Conservation (phyloP, 2,888 invertebrate species). For the Parnassius smintheus region DNA sequence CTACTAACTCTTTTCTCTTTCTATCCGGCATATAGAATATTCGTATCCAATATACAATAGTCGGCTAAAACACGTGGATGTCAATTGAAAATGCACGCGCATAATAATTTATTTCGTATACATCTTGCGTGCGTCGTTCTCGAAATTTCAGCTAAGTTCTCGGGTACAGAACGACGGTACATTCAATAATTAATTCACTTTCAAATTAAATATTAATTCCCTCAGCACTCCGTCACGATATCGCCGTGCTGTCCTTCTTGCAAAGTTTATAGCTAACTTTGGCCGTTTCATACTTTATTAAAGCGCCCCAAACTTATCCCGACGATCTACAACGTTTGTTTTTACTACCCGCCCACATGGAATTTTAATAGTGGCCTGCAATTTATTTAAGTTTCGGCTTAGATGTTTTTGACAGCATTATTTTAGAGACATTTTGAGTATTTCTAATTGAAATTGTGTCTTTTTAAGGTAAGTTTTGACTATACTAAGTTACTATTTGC, state of each 20-base stretch:
- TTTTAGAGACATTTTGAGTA: too few species aligned
- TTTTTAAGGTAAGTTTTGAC: too few species aligned
- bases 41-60: too few species aligned
- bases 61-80: too few species aligned
- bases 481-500: too few species aligned
- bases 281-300: conserved; percentile 22
- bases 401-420: background rate
- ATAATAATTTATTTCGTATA: too few species aligned
- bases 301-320: conserved; percentile 7
- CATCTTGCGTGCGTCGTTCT: too few species aligned
- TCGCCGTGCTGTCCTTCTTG: conserved; percentile 6
- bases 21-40: too few species aligned
- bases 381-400: background rate
- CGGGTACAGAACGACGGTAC: background rate
- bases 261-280: conserved; percentile 17
- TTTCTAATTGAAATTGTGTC: too few species aligned
- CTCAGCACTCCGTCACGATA: conserved; percentile 3
- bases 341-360: conserved; percentile 4
- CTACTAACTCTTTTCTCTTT: too few species aligned
- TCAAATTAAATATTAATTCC: background rate
- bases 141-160: too few species aligned
- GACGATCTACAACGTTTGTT: conserved; percentile 3
- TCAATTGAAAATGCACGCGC: too few species aligned
- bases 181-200: conserved; percentile 17
- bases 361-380: background rate